Conservation (phyloP, 2,888 invertebrate genomes). For the Ernsta delagoae region DNA sequence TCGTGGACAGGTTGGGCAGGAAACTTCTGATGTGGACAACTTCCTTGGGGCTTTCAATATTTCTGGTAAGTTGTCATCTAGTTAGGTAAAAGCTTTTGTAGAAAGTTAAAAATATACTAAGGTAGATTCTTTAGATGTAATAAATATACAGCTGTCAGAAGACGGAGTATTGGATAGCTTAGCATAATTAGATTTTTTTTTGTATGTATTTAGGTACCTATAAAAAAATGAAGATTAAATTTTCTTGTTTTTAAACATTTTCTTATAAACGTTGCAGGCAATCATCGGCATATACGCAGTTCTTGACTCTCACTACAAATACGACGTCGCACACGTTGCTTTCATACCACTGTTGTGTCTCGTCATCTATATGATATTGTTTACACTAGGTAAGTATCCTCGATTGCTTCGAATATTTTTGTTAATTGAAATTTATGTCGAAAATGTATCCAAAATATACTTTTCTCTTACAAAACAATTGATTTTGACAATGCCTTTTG, state of each 20-base stretch:
- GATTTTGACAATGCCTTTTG: background rate
- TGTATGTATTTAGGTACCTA: no score
- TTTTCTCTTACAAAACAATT: background rate
- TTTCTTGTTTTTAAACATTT: no score
- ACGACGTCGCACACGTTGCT: slow-evolving; percentile 64
- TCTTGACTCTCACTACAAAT: slow-evolving; percentile 69
- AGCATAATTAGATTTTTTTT: no score
- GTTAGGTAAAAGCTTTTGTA: no score
- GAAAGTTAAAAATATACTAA: no score
- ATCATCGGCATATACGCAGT: slow-evolving; percentile 75
- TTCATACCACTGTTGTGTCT: slow-evolving; percentile 74
- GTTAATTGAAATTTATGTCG: no score
- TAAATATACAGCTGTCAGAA: no score
- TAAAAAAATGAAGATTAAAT: no score
- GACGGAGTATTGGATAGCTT: no score
- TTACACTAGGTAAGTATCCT: slow-evolving; percentile 67
- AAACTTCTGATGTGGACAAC: slow-evolving; percentile 90
- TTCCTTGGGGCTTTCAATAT: slow-evolving; percentile 87
- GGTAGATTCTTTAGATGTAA: no score
- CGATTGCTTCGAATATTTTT: background rate
- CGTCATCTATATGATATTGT: slow-evolving; percentile 75
- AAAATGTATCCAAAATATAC: background rate
- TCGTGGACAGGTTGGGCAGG: slow-evolving; percentile 92
- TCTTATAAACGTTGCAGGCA: slow-evolving; percentile 50
- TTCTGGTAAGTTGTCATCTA: slow-evolving; percentile 75